Conservation (phyloP, 2,797 vertebrate genomes). For the Taenioides sp. region DNA sequence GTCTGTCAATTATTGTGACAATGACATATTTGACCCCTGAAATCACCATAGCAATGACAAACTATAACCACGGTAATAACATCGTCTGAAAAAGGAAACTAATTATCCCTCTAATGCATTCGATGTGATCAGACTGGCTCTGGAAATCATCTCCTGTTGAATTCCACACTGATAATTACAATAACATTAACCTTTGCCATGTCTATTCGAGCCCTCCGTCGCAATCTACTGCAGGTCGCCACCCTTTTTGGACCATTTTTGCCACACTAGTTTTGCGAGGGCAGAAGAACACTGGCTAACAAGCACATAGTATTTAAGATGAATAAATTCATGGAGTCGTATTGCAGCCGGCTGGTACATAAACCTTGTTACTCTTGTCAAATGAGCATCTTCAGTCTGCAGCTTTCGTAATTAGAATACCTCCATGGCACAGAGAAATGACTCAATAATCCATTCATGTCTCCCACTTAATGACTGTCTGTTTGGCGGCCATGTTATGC, state of each 20-base stretch:
- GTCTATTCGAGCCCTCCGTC: constrained; percentile 66
- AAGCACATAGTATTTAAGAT: constrained; percentile 28
- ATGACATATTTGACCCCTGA: constrained; percentile 67
- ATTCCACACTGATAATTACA: constrained; percentile 76
- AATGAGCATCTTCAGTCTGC: constrained; percentile 18
- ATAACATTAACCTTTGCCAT: constrained; percentile 81
- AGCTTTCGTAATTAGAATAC: constrained; percentile 70
- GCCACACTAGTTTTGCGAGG: constrained; percentile 39
- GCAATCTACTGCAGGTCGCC: constrained; percentile 61
- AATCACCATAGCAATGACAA: constrained; percentile 75
- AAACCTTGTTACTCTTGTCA: constrained; percentile 34
- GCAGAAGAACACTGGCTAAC: constrained; percentile 26
- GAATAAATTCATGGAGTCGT: constrained; percentile 27
- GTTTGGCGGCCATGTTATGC: constrained; percentile 58
- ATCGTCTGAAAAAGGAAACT: constrained; percentile 75
- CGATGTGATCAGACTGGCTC: constrained; percentile 76
- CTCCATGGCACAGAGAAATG: constrained; percentile 62
- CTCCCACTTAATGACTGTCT: constrained; percentile 60
- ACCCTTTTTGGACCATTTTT: constrained; percentile 50
- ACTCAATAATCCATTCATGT: constrained; percentile 72
- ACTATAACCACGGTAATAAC: constrained; percentile 61
- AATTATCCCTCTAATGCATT: constrained; percentile 80
- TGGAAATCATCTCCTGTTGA: constrained; percentile 69
- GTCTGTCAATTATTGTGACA: constrained; percentile 51
- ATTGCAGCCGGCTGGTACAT: constrained; percentile 33